Conservation (phyloP, 1,140 invertebrate genomes). For the Penaeus chinensis region DNA sequence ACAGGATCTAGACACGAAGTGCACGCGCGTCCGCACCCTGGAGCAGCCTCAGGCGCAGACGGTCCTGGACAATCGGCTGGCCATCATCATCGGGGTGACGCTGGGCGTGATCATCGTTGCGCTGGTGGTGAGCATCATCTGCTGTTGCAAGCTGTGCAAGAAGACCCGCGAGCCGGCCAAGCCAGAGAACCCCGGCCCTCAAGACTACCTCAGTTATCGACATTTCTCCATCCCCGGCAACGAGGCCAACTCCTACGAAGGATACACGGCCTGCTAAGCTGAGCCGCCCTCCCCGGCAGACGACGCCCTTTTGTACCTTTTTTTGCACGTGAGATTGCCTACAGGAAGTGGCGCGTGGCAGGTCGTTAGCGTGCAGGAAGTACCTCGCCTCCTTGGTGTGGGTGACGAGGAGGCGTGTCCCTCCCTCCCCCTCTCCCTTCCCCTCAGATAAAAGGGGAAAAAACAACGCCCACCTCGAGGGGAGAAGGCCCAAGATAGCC, state of each 20-base stretch:
- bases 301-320: not conserved
- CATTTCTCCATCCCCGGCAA: slow-evolving; percentile 69
- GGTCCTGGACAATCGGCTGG: slow-evolving; percentile 72
- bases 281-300: not conserved
- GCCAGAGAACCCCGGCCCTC: slow-evolving; percentile 72
- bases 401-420: too few species aligned
- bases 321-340: too few species aligned
- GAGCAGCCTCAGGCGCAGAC: slow-evolving; percentile 55
- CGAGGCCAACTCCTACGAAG: slow-evolving; percentile 65
- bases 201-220: slow-evolving; percentile 81
- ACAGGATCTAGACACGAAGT: slow-evolving; percentile 64
- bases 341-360: too few species aligned
- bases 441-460: too few species aligned
- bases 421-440: too few species aligned
- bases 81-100: slow-evolving; percentile 85
- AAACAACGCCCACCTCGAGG: too few species aligned
- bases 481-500: too few species aligned
- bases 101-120: slow-evolving; percentile 85
- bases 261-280: slow-evolving; percentile 46
- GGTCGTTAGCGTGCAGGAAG: too few species aligned
- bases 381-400: too few species aligned
- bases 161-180: slow-evolving; percentile 82
- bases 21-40: slow-evolving; percentile 53
- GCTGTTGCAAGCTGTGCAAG: slow-evolving; percentile 88
- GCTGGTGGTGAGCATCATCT: slow-evolving; percentile 81